Base-by-base conservation (phyloP, 2,888 invertebrate species). In the Coecobrya sp. region DNA sequence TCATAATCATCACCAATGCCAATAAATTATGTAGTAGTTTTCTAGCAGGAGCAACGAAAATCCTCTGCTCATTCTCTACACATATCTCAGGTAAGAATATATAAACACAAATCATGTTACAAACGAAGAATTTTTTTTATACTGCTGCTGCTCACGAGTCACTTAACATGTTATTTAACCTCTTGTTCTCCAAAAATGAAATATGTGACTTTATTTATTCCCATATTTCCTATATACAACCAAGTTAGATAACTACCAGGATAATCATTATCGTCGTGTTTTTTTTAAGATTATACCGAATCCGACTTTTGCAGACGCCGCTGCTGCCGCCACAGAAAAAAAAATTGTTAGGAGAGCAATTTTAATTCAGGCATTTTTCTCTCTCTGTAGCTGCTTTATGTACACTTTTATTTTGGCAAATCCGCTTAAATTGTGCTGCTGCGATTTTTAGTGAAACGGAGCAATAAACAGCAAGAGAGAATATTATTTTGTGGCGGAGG, bases 181-280 rank as follows among this genome's bases (percentile, higher is more conserved):
- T 42, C 73, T 73, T 73, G 73, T 73, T 73, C 36, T 73, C 36
- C n/a, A 73, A 65, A n/a, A 73, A 73, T 73, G 73, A 73, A 19
- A n/a, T 45, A 73, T 73, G 73, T n/a, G 45, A 42, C 42, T 73
- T 13, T 73, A 42, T 36, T n/a, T n/a, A 19, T 73, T n/a, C n/a
- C n/a, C n/a, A n/a, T n/a, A n/a, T n/a, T n/a, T n/a, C n/a, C n/a
- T n/a, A n/a, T n/a, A n/a, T n/a, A n/a, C n/a, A n/a, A n/a, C n/a
- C 22, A 36, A 49, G 59, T 59, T 1, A 59, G 59, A 59, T 22
- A 22, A 13, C 13, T 55, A 19, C n/a, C 30, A 30, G 1, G 2
- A 68, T 68, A 30, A 68, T 30, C 16, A n/a, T n/a, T 10, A 49
- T 13, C 49, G 1, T 55, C 19, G n/a, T n/a, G n/a, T n/a, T n/a